Conservation (phyloP, 2,888 invertebrate genomes). For the Physocephala rufipes region DNA sequence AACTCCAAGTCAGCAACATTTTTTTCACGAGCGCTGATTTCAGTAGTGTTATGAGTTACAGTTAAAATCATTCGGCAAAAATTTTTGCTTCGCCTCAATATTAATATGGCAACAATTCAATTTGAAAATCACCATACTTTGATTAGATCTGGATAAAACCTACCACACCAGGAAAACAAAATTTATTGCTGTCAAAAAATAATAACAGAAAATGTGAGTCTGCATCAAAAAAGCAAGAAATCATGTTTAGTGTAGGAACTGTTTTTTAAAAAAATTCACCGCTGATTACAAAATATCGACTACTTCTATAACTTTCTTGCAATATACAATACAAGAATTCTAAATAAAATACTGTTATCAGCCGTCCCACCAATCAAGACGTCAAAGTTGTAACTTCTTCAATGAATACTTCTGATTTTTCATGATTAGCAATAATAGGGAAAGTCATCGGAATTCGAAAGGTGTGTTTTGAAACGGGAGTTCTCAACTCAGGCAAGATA, state of each 20-base stretch:
- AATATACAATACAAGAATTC: neutral
- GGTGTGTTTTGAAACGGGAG: too few relatives aligned
- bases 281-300: neutral
- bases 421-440: too few relatives aligned
- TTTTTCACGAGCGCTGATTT: too few relatives aligned
- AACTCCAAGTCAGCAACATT: too few relatives aligned
- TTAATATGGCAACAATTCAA: neutral
- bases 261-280: neutral
- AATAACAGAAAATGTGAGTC: slow-evolving; percentile 15
- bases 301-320: neutral
- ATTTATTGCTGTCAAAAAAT: slow-evolving; percentile 16
- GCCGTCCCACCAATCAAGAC: slow-evolving; percentile 4
- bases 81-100: too few relatives aligned
- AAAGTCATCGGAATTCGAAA: too few relatives aligned
- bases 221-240: neutral
- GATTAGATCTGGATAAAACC: neutral
- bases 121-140: neutral
- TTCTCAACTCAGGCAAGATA: too few relatives aligned
- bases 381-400: too few relatives aligned
- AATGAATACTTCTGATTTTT: too few relatives aligned
- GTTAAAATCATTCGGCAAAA: too few relatives aligned
- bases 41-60: too few relatives aligned
- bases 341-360: neutral
- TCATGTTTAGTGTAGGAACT: neutral
- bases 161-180: neutral